phyloP scores from a whole-genome alignment of 2,797 vertebrate genomes.

The Gambusia yucatana region DNA sequence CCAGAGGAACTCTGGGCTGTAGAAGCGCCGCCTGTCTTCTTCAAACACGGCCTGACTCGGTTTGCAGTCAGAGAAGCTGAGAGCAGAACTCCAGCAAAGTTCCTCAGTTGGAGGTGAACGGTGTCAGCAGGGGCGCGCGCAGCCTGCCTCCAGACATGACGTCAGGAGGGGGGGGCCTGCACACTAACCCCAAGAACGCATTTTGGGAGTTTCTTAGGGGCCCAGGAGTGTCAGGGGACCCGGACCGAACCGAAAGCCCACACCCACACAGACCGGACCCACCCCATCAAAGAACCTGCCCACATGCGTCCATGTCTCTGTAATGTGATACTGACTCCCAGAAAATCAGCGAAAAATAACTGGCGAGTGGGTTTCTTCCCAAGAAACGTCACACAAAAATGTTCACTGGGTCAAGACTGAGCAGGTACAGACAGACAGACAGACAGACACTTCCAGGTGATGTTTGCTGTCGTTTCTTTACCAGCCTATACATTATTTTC shows the following conservation, averaged over 20 bases:
- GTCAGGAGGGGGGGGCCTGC: conserved; percentile 79
- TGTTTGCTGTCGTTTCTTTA: not conserved
- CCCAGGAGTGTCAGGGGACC: conserved; percentile 38
- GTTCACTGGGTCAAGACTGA: not conserved
- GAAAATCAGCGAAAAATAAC: not conserved
- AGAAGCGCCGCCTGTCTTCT: not conserved
- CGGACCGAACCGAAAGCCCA: conserved; percentile 14
- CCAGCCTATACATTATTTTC: not conserved
- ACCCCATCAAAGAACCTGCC: not conserved
- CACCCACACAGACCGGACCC: conserved; percentile 10
- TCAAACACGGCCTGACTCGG: not conserved
- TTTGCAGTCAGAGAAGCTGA: conserved; percentile 44
- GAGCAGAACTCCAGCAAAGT: conserved; percentile 79
- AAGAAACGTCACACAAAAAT: not conserved
- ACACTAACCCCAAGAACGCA: conserved; percentile 19
- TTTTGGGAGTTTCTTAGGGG: conserved; percentile 35
- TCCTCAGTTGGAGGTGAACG: conserved; percentile 58
- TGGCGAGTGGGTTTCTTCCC: not conserved
- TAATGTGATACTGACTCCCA: conserved; percentile 1
- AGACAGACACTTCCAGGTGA: not conserved
- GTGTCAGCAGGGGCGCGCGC: conserved; percentile 32
- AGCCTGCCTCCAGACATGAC: conserved; percentile 91
- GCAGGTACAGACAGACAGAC: not conserved
- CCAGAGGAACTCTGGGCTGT: not conserved
- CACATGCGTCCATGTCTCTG: not conserved